phyloP scores from a whole-genome alignment of 2,113 vertebrate species.

The Puntigrus tetrazona region DNA sequence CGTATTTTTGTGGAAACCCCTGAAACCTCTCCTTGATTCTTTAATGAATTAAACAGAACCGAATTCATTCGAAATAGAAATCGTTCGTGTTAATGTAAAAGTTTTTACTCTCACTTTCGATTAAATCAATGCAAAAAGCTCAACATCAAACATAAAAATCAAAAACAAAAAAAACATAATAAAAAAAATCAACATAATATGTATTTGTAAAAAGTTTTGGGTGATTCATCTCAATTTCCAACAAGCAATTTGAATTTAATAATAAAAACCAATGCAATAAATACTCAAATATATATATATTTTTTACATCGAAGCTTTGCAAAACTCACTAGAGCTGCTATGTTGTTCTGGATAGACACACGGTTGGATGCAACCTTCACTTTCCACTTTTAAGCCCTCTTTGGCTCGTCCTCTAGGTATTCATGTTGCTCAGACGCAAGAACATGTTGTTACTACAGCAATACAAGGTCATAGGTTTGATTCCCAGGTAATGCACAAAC shows the following conservation, averaged over 20 bases:
- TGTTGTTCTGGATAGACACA: background rate
- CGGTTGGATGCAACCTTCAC: background rate
- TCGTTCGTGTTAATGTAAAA: background rate
- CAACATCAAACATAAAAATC: no score
- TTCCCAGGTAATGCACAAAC: background rate
- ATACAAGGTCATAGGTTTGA: background rate
- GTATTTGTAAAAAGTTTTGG: background rate
- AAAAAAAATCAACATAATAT: no score
- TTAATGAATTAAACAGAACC: no score
- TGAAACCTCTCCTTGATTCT: no score
- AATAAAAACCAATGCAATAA: background rate
- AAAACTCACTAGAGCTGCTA: background rate
- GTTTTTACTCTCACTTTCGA: background rate
- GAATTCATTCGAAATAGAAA: no score
- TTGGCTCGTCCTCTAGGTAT: background rate
- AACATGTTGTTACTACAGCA: background rate
- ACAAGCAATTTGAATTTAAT: background rate
- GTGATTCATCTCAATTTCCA: background rate
- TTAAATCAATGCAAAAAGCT: no score
- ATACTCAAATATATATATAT: background rate
- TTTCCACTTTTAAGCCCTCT: constrained; percentile 11
- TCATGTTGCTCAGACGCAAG: background rate
- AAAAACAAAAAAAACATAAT: no score
- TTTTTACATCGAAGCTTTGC: background rate
- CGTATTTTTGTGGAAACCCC: no score